phyloP scores from a whole-genome alignment of 2,888 invertebrate genomes.

The Trachelus iudaicus region DNA sequence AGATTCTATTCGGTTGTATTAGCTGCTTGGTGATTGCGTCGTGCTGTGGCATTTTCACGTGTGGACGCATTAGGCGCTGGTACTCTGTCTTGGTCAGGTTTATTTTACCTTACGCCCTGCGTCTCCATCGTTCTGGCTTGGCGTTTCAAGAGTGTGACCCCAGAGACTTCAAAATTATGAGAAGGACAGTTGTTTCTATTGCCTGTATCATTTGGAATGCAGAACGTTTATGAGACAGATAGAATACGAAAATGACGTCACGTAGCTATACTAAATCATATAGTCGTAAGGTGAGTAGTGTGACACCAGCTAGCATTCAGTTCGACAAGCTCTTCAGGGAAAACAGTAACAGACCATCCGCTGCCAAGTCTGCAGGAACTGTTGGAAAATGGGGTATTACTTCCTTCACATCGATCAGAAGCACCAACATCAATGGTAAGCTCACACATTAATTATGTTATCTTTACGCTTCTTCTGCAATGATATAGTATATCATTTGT shows the following conservation, averaged over 20 bases:
- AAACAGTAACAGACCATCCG: slow-evolving; percentile 88
- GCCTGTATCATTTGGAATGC: slow-evolving; percentile 45
- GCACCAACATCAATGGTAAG: slow-evolving; percentile 77
- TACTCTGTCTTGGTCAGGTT: not conserved
- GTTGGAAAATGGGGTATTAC: slow-evolving; percentile 96
- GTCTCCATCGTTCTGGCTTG: not conserved
- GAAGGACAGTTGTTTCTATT: slow-evolving; percentile 33
- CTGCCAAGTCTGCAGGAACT: slow-evolving; percentile 89
- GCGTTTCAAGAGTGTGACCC: not conserved
- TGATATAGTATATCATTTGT: not conserved
- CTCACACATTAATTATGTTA: slow-evolving; percentile 11
- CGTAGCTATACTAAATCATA: slow-evolving; percentile 62
- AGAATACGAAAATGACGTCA: slow-evolving; percentile 57
- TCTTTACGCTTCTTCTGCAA: not conserved
- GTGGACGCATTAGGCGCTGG: not conserved
- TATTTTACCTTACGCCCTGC: not conserved
- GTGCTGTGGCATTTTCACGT: slow-evolving; percentile 1
- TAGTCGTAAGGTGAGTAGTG: slow-evolving; percentile 60
- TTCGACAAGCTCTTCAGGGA: slow-evolving; percentile 77
- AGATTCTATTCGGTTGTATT: slow-evolving; percentile 42
- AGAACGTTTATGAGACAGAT: slow-evolving; percentile 37
- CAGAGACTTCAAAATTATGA: slow-evolving; percentile 39
- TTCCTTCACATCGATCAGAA: slow-evolving; percentile 90
- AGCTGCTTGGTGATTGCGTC: not conserved
- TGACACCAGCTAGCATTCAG: slow-evolving; percentile 69